phyloP scores from a whole-genome alignment of 2,888 invertebrate species.

The Tubulanus polymorphus region DNA sequence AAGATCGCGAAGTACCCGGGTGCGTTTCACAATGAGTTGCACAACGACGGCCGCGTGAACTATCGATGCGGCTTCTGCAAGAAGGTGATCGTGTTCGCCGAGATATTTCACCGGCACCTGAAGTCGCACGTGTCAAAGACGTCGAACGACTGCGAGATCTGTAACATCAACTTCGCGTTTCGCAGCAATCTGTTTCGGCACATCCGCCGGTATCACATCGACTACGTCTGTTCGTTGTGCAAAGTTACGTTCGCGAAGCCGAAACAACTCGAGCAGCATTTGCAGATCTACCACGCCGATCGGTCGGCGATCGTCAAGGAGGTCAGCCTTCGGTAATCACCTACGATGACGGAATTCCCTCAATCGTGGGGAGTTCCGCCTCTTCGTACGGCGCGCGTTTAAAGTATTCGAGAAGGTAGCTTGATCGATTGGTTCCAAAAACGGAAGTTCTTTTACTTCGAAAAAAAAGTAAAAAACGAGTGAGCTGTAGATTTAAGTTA shows the following conservation, averaged over 20 bases:
- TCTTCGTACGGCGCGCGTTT: too few species aligned
- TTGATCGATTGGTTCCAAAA: too few species aligned
- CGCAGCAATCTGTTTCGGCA: background rate
- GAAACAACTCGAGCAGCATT: background rate
- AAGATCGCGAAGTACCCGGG: background rate
- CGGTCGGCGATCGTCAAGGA: background rate
- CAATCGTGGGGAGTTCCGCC: too few species aligned
- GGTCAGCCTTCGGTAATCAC: background rate
- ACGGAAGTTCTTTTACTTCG: too few species aligned
- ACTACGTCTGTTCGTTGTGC: background rate
- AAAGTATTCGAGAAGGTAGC: too few species aligned
- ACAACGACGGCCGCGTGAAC: background rate
- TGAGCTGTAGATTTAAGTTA: too few species aligned
- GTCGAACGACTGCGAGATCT: background rate
- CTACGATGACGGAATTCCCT: too few species aligned
- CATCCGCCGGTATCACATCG: background rate
- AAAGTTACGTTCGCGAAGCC: background rate
- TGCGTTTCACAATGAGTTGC: background rate
- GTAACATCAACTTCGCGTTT: background rate
- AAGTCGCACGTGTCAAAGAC: background rate
- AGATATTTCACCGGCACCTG: background rate
- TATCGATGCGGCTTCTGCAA: conserved; percentile 2
- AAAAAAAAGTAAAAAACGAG: too few species aligned
- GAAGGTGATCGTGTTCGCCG: background rate
- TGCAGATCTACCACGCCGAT: background rate